Percentiles rank a stretch among this genome's conserved stretches.
phyloP scores from a whole-genome alignment of 2,888 invertebrate species.

The Scaptomyza reducta region DNA sequence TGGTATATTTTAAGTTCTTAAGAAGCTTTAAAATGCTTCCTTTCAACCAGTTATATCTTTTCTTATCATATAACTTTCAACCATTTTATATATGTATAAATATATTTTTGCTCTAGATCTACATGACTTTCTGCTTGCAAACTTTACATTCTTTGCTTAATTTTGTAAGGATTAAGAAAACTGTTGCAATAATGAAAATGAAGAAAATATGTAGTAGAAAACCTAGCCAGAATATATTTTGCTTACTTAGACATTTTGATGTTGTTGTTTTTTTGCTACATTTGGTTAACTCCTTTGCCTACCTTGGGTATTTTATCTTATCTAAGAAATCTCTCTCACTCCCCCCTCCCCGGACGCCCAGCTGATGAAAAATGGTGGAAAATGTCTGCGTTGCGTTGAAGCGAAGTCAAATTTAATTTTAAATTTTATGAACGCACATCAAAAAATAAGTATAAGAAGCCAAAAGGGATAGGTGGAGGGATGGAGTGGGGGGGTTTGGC shows the following conservation, averaged over 20 bases:
- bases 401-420: slow-evolving; percentile 74
- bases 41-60: no score
- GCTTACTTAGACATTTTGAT: slow-evolving; percentile 32
- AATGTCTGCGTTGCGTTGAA: slow-evolving; percentile 62
- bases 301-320: slow-evolving; percentile 34
- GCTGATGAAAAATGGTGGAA: slow-evolving; percentile 63
- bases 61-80: not conserved
- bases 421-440: slow-evolving; percentile 77
- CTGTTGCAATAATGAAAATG: not conserved
- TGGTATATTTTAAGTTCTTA: not conserved
- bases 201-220: not conserved
- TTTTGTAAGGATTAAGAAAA: slow-evolving; percentile 10
- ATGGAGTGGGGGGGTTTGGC: not conserved
- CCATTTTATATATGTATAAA: not conserved
- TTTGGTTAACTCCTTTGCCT: slow-evolving; percentile 36
- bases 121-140: not conserved
- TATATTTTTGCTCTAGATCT: no score
- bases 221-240: slow-evolving; percentile 29
- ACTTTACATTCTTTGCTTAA: slow-evolving; percentile 19
- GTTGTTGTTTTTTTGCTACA: slow-evolving; percentile 6
- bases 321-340: slow-evolving; percentile 14
- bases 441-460: slow-evolving; percentile 54
- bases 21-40: no score
- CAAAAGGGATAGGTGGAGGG: no score
- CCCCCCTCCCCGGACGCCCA: not conserved